Percentiles rank a stretch among this genome's conserved stretches.
Evolutionary conservation across 2,113 vertebrate genomes (phyloP).

Genomic region (Cnemophilus loriae): DNA sequence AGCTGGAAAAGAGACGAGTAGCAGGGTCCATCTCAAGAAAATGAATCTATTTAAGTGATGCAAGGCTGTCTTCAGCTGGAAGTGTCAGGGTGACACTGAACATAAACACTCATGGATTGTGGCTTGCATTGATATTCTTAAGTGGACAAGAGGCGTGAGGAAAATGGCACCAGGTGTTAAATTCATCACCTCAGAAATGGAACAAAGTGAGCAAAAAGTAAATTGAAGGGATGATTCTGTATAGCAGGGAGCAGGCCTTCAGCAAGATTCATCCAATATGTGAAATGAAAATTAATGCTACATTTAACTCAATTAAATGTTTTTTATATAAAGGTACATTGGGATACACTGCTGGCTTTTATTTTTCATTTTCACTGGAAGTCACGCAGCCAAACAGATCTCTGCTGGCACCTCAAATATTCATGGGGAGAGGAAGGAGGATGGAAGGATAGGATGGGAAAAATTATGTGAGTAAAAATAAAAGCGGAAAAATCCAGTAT

Average conservation of each 20-base stretch:
- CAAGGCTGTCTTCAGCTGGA: slow-evolving; percentile 13
- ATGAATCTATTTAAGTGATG: slow-evolving; percentile 36
- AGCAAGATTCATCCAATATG: neutral
- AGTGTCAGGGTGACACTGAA: neutral
- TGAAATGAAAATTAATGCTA: neutral
- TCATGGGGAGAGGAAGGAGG: neutral
- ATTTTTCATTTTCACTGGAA: neutral
- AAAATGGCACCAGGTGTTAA: neutral
- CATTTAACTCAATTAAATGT: neutral
- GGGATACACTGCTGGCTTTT: neutral
- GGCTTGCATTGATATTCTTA: neutral
- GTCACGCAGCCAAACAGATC: neutral
- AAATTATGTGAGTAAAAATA: slow-evolving; percentile 14
- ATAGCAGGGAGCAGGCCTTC: neutral
- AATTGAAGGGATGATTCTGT: neutral
- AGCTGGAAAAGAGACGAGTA: slow-evolving; percentile 38
- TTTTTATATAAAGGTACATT: neutral
- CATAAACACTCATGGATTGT: neutral
- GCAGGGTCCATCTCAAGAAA: slow-evolving; percentile 10
- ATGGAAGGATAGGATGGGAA: neutral
- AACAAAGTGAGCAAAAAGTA: neutral
- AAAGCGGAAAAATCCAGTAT: neutral
- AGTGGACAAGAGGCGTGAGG: neutral
- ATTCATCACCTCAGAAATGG: neutral
- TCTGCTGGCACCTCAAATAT: neutral